A percentile compares a stretch with the other conserved stretches of the same genome.
Evolutionary conservation across 2,113 vertebrate genomes (phyloP).

Genomic region (Cheilinus undulatus): DNA sequence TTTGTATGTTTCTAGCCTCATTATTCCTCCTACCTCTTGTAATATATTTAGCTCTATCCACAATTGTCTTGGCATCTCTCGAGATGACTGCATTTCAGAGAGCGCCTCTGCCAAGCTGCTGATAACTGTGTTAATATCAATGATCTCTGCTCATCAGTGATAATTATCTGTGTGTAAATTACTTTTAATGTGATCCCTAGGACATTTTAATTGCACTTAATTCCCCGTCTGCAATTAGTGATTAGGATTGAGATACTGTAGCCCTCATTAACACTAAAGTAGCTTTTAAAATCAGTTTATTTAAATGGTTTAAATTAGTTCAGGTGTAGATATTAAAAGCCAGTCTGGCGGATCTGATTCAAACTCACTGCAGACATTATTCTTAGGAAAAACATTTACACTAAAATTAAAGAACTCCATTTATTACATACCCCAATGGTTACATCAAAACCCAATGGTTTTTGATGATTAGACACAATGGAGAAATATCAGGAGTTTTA

Average conservation of each 20-base stretch:
- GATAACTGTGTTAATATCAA: slow-evolving; percentile 9
- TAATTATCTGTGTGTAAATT: neutral
- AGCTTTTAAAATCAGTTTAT: neutral
- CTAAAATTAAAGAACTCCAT: neutral
- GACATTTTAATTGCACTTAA: neutral
- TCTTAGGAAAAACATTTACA: neutral
- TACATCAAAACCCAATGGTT: too few species aligned
- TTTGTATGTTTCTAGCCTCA: slow-evolving; percentile 1
- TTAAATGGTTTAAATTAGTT: neutral
- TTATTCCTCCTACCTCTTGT: slow-evolving; percentile 11
- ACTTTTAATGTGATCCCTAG: neutral
- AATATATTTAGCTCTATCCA: slow-evolving; percentile 24
- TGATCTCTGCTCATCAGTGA: slow-evolving; percentile 3
- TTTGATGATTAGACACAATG: too few species aligned
- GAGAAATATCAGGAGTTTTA: too few species aligned
- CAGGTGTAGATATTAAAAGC: neutral
- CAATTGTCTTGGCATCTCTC: slow-evolving; percentile 2
- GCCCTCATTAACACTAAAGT: neutral
- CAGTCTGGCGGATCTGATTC: neutral
- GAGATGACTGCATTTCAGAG: slow-evolving; percentile 10
- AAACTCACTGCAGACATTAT: neutral
- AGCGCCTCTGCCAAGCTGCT: slow-evolving; percentile 4
- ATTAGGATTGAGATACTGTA: neutral
- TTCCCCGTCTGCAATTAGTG: neutral
- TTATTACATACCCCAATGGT: too few species aligned